A percentile compares a stretch with the other conserved stretches of the same genome.
phyloP scores from a whole-genome alignment of 2,797 vertebrate genomes.

The Xiphorhynchus erythropygius region DNA sequence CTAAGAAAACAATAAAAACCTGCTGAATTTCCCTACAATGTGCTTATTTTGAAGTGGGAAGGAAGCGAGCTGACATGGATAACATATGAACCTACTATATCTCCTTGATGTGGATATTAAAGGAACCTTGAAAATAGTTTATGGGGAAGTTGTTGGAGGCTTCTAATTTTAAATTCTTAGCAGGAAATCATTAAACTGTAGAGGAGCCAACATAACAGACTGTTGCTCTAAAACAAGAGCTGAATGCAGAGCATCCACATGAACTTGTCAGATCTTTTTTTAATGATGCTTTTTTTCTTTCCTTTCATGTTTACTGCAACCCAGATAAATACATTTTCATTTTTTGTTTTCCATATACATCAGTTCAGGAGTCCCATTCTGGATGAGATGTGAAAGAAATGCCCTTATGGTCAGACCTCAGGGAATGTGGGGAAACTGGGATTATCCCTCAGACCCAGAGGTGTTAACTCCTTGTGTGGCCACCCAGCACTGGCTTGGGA shows the following conservation, averaged over 20 bases:
- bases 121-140: slow-evolving; percentile 64
- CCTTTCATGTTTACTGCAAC: slow-evolving; percentile 55
- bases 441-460: not conserved
- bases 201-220: slow-evolving; percentile 62
- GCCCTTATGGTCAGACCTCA: not conserved
- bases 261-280: slow-evolving; percentile 56
- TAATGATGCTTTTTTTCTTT: not conserved
- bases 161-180: slow-evolving; percentile 68
- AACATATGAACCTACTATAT: slow-evolving; percentile 61
- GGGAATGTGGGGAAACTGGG: not conserved
- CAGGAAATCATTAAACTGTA: slow-evolving; percentile 66
- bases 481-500: not conserved
- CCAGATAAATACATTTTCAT: slow-evolving; percentile 23
- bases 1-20: slow-evolving; percentile 40
- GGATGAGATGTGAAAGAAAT: not conserved
- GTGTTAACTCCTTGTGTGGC: not conserved
- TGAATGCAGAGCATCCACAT: slow-evolving; percentile 46
- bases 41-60: slow-evolving; percentile 61
- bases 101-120: slow-evolving; percentile 72
- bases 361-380: not conserved
- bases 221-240: slow-evolving; percentile 60
- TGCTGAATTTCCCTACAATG: slow-evolving; percentile 38
- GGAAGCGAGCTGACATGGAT: slow-evolving; percentile 55
- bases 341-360: not conserved
- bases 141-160: slow-evolving; percentile 68